Evolutionary conservation across 2,888 invertebrate species (phyloP).

Genomic region (Noctuana brunneofusca): DNA sequence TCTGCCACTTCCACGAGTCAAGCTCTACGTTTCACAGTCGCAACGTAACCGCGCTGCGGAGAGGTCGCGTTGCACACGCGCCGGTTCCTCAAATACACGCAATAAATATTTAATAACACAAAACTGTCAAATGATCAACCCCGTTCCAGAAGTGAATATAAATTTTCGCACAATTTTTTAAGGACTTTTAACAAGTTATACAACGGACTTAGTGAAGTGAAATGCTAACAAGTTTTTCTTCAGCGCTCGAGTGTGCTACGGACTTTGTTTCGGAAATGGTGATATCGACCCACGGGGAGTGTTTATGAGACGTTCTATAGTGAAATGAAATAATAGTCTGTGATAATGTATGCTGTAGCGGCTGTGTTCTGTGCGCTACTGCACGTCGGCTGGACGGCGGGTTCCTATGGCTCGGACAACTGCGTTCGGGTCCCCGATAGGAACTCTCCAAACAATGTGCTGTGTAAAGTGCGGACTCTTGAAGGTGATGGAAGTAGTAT

Average conservation of each 20-base stretch:
- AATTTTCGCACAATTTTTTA: constrained; percentile 42
- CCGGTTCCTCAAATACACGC: constrained; percentile 66
- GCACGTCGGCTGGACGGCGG: constrained; percentile 79
- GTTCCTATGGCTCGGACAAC: constrained; percentile 79
- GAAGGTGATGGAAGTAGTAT: constrained; percentile 87
- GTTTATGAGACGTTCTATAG: constrained; percentile 80
- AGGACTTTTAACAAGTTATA: constrained; percentile 49
- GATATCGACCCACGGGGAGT: constrained; percentile 82
- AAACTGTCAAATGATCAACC: constrained; percentile 59
- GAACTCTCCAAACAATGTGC: constrained; percentile 80
- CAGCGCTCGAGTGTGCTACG: constrained; percentile 68
- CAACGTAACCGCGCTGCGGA: constrained; percentile 71
- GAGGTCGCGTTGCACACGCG: constrained; percentile 63
- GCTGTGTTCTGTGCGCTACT: constrained; percentile 79
- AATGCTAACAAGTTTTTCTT: constrained; percentile 78
- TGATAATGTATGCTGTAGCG: constrained; percentile 77
- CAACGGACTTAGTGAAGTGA: constrained; percentile 73
- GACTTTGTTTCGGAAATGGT: constrained; percentile 83
- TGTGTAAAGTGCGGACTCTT: constrained; percentile 87
- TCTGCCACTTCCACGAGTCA: constrained; percentile 70
- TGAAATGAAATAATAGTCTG: constrained; percentile 81
- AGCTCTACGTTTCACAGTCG: constrained; percentile 73
- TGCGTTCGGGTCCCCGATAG: constrained; percentile 71
- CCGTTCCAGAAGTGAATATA: constrained; percentile 57
- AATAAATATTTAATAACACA: constrained; percentile 75